These are phyloP conservation scores for Nerophis lumbriciformis DNA, from an alignment of 2,113 vertebrate species.

Conservation along the genomic window DNA sequence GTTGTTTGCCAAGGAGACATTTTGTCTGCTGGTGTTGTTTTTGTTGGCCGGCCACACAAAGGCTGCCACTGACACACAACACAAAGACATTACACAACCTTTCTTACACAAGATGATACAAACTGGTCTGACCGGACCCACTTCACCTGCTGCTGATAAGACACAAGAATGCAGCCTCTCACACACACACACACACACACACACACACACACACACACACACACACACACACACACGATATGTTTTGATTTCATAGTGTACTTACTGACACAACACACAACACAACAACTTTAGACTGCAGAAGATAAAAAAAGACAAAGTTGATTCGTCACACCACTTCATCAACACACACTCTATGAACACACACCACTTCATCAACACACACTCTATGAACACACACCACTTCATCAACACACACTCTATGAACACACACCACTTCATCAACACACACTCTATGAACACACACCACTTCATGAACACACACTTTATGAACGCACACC, in stretches of 20 bases:
- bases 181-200: not conserved
- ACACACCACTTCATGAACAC: no score
- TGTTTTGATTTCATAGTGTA: no score
- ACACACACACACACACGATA: no score
- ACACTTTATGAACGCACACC: no score
- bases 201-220: not conserved
- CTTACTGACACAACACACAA: no score
- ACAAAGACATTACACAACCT: not conserved
- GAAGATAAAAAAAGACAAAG: not conserved
- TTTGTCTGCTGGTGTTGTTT: not conserved
- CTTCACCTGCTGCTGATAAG: constrained; percentile 40
- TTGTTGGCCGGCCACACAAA: not conserved
- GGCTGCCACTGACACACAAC: not conserved
- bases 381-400: no score
- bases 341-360: no score
- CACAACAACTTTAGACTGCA: not conserved
- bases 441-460: no score
- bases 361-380: no score
- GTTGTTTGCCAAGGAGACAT: not conserved
- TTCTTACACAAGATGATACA: not conserved
- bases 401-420: no score
- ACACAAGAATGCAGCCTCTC: constrained; percentile 38
- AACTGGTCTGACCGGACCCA: constrained; percentile 41
- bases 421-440: no score
- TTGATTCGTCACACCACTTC: no score